These are phyloP conservation scores for Toxostoma redivivum DNA, from an alignment of 2,113 vertebrate genomes.

Conservation along the genomic window DNA sequence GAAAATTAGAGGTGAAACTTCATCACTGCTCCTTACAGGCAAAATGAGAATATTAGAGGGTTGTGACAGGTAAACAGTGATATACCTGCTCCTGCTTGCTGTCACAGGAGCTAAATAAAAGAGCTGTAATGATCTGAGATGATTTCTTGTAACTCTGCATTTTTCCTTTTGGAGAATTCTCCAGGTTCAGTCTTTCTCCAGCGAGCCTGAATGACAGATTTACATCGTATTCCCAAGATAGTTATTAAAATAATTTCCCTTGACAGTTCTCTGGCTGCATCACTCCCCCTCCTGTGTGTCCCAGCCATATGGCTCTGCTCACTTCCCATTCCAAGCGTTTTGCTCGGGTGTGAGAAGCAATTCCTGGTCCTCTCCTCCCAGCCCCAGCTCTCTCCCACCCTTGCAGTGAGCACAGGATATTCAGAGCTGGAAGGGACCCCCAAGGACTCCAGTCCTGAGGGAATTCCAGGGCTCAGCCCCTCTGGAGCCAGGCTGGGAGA, in stretches of 20 bases:
- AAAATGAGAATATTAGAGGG: background rate
- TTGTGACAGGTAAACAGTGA: background rate
- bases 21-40: background rate
- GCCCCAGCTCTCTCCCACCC: fast-evolving
- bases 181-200: background rate
- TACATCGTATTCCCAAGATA: conserved; percentile 1
- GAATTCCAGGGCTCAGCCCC: background rate
- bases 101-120: background rate
- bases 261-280: conserved; percentile 29
- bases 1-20: background rate
- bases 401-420: fast-evolving
- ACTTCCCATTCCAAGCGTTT: background rate
- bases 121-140: background rate
- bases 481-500: background rate
- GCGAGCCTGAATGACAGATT: background rate
- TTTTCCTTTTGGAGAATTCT: background rate
- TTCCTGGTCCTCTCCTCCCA: background rate
- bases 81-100: background rate
- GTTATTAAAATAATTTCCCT: conserved; percentile 46
- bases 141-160: background rate
- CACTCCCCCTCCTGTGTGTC: background rate
- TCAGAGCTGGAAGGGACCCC: background rate
- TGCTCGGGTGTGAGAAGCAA: background rate
- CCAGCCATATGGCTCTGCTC: background rate
- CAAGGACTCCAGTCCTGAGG: background rate